Evolutionary conservation across 2,888 invertebrate genomes (phyloP).

Genomic region (Agrochola macilenta): DNA sequence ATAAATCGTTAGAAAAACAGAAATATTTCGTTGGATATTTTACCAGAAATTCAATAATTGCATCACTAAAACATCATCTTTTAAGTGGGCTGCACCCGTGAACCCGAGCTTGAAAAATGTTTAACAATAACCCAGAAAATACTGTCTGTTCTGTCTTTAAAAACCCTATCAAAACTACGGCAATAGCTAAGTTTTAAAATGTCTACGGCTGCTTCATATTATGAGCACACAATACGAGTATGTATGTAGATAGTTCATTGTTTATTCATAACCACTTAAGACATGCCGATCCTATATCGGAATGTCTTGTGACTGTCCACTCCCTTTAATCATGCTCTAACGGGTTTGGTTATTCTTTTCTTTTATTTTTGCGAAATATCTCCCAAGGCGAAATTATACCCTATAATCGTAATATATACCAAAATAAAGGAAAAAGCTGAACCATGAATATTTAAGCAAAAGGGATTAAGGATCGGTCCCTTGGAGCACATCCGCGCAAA

Average conservation of each 20-base stretch:
- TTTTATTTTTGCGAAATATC: constrained; percentile 35
- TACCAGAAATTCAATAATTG: not conserved
- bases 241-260: not conserved
- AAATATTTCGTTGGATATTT: not conserved
- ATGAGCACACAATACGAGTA: not conserved
- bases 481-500: constrained; percentile 30
- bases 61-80: not conserved
- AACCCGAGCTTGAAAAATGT: not conserved
- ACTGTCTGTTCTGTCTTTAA: not conserved
- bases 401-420: constrained; percentile 37
- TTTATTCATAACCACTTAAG: constrained; percentile 18
- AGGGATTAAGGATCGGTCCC: constrained; percentile 47
- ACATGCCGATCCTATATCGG: constrained; percentile 16
- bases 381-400: not conserved
- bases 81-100: no score
- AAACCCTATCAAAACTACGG: no score
- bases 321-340: not conserved
- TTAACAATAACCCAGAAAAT: no score
- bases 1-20: no score
- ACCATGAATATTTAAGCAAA: constrained; percentile 54
- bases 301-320: constrained; percentile 16
- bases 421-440: constrained; percentile 39
- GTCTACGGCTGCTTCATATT: not conserved
- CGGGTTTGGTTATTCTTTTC: constrained; percentile 19
- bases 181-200: not conserved